These are phyloP conservation scores for Pseudolycoriella hygida DNA, from an alignment of 2,888 invertebrate genomes.

Conservation along the genomic window DNA sequence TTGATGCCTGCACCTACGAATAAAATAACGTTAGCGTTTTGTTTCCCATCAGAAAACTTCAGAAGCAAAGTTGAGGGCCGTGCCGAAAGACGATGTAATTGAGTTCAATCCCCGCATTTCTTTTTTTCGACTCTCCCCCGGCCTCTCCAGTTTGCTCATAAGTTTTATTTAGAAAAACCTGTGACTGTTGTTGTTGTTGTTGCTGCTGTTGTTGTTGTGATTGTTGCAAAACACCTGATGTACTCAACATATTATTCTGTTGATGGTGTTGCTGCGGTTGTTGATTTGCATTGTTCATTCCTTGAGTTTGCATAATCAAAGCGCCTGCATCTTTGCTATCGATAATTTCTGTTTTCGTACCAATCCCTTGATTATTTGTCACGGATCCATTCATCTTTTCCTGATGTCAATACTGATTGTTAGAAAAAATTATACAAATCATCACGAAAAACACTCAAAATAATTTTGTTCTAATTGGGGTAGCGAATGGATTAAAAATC, in stretches of 20 bases:
- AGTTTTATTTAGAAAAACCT: too few relatives aligned
- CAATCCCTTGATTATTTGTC: constrained; percentile 15
- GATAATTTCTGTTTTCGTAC: constrained; percentile 15
- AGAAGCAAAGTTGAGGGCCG: too few relatives aligned
- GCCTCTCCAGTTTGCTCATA: too few relatives aligned
- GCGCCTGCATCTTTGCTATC: constrained; percentile 16
- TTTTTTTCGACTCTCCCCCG: too few relatives aligned
- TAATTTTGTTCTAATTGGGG: background rate
- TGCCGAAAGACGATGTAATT: too few relatives aligned
- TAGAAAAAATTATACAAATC: constrained; percentile 1
- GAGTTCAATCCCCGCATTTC: too few relatives aligned
- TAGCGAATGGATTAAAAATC: background rate
- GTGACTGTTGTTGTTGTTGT: constrained; percentile 3
- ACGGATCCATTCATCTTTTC: constrained; percentile 17
- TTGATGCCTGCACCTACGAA: constrained; percentile 8
- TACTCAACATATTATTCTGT: too few relatives aligned
- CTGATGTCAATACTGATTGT: constrained; percentile 28
- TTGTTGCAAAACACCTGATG: background rate
- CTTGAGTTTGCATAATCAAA: constrained; percentile 26
- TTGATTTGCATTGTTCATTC: constrained; percentile 16
- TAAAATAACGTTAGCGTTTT: background rate
- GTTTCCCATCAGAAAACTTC: too few relatives aligned
- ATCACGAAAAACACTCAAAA: background rate
- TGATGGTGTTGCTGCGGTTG: constrained; percentile 13
- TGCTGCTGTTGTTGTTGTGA: constrained; percentile 4